Percentiles rank a stretch among this genome's conserved stretches.
Conservation (phyloP, 2,113 vertebrate genomes). For the Crotalus helleri region DNA sequence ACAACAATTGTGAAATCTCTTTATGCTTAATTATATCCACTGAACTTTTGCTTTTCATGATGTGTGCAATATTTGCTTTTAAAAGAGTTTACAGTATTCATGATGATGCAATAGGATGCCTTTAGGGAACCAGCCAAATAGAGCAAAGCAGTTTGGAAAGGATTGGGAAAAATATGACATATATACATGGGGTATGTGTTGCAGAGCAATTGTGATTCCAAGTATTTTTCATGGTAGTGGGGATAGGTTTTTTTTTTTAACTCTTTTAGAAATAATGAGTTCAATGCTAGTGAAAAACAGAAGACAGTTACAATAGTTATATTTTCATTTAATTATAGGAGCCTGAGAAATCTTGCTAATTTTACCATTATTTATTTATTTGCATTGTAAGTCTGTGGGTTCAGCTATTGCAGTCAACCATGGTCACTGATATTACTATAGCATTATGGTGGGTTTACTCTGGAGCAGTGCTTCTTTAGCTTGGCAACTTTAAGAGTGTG, state of each 20-base stretch:
- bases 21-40: background rate
- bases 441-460: background rate
- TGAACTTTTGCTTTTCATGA: background rate
- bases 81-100: background rate
- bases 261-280: background rate
- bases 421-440: background rate
- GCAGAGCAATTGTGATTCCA: background rate
- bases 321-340: background rate
- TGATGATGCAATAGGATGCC: background rate
- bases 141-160: background rate
- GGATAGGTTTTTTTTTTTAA: background rate
- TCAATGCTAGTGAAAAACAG: background rate
- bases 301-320: background rate
- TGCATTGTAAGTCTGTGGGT: background rate
- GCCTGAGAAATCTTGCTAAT: background rate
- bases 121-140: background rate
- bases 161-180: background rate
- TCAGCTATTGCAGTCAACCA: background rate
- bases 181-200: background rate
- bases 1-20: background rate
- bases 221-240: background rate
- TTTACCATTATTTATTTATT: background rate
- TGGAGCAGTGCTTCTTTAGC: background rate
- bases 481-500: background rate
- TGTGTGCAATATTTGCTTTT: rapidly evolving